Evolutionary conservation across 2,888 invertebrate species (phyloP).

Genomic region (Ecliptopera silaceata): DNA sequence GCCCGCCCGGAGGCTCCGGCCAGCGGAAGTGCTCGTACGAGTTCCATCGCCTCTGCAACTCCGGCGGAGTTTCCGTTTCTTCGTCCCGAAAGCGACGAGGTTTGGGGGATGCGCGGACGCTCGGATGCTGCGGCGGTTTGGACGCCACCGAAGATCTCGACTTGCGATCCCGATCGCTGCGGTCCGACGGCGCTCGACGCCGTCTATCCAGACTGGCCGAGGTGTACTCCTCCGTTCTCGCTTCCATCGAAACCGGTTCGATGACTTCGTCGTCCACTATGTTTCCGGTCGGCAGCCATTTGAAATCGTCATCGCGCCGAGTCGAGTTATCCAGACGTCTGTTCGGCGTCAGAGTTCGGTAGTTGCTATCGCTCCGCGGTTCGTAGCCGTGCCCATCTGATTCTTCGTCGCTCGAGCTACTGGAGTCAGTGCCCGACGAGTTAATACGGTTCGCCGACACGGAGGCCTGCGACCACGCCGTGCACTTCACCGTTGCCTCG

Average conservation of each 20-base stretch:
- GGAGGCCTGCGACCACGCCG: slow-evolving; percentile 73
- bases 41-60: slow-evolving; percentile 75
- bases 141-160: slow-evolving; percentile 83
- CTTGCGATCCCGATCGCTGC: slow-evolving; percentile 85
- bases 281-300: slow-evolving; percentile 83
- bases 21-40: slow-evolving; percentile 84
- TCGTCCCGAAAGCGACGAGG: slow-evolving; percentile 67
- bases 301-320: slow-evolving; percentile 86
- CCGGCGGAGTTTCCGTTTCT: slow-evolving; percentile 70
- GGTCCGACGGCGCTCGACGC: slow-evolving; percentile 73
- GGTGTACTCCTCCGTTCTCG: slow-evolving; percentile 63
- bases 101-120: slow-evolving; percentile 69
- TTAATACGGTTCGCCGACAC: slow-evolving; percentile 63
- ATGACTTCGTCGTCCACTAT: slow-evolving; percentile 60
- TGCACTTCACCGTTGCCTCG: slow-evolving; percentile 84
- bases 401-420: slow-evolving; percentile 65
- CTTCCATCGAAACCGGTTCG: slow-evolving; percentile 55
- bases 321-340: slow-evolving; percentile 82
- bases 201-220: slow-evolving; percentile 83
- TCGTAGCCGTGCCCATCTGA: slow-evolving; percentile 76
- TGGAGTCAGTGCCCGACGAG: slow-evolving; percentile 71
- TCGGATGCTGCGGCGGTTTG: slow-evolving; percentile 78
- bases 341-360: slow-evolving; percentile 75
- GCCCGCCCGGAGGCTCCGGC: slow-evolving; percentile 62
- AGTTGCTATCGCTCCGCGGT: slow-evolving; percentile 84